Evolutionary conservation across 2,113 vertebrate species (phyloP).

Genomic region (Hippocampus comes): DNA sequence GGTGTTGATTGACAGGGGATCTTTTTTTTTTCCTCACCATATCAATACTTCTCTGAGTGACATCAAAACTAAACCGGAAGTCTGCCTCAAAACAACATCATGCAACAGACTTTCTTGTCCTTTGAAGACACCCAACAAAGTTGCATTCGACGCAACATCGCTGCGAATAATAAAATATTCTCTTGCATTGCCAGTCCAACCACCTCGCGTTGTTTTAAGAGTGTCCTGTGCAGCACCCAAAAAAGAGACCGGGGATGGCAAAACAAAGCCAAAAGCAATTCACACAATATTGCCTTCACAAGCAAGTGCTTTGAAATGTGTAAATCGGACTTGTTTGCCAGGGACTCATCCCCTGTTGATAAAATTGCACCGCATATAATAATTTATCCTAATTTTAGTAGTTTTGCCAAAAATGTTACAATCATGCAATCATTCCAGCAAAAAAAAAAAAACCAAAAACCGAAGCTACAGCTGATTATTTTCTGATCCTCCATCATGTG

Average conservation of each 20-base stretch:
- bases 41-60: conserved; percentile 9
- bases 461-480: conserved; percentile 18
- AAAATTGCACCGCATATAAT: conserved; percentile 30
- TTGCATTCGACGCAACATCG: not conserved
- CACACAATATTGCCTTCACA: conserved; percentile 16
- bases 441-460: not conserved
- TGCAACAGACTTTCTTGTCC: conserved; percentile 25
- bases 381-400: conserved; percentile 19
- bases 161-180: not conserved
- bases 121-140: conserved; percentile 1
- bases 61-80: conserved; percentile 12
- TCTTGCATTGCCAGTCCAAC: conserved; percentile 17
- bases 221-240: not conserved
- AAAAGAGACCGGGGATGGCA: conserved; percentile 23
- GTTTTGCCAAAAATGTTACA: conserved; percentile 19
- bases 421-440: conserved; percentile 2
- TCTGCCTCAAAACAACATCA: conserved; percentile 34
- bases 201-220: conserved; percentile 13
- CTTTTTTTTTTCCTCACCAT: conserved; percentile 5
- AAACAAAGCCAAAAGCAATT: conserved; percentile 6
- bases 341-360: conserved; percentile 9
- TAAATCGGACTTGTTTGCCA: conserved; percentile 18
- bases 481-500: conserved; percentile 7
- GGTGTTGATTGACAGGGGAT: conserved; percentile 14
- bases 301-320: conserved; percentile 12